phyloP scores from a whole-genome alignment of 2,888 invertebrate genomes.

The Agrilus biguttatus region DNA sequence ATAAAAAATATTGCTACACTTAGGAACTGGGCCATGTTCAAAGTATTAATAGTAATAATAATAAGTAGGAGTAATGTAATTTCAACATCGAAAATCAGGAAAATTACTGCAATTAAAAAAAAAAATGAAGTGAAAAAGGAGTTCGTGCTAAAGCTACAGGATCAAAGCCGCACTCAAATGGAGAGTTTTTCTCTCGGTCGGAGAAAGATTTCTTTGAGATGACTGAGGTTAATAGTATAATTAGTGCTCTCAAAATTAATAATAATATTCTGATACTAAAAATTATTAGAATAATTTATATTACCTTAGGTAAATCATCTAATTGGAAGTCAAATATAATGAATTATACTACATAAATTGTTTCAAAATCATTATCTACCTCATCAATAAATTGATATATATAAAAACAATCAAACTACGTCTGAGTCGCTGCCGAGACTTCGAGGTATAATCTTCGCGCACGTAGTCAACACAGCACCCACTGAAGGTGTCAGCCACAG shows the following conservation, averaged over 20 bases:
- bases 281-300: slow-evolving; percentile 42
- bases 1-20: slow-evolving; percentile 30
- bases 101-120: slow-evolving; percentile 52
- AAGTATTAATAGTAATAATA: slow-evolving; percentile 30
- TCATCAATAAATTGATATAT: slow-evolving; percentile 55
- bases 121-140: slow-evolving; percentile 48
- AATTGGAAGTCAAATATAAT: slow-evolving; percentile 61
- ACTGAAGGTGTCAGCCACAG: no score
- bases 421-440: no score
- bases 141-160: slow-evolving; percentile 32
- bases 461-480: no score
- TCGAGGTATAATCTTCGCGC: no score
- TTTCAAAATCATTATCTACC: slow-evolving; percentile 33
- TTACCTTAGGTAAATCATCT: slow-evolving; percentile 44
- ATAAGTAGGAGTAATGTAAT: slow-evolving; percentile 48
- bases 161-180: slow-evolving; percentile 53
- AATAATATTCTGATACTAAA: slow-evolving; percentile 23
- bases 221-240: slow-evolving; percentile 36
- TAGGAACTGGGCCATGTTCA: slow-evolving; percentile 20
- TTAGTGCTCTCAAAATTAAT: slow-evolving; percentile 31
- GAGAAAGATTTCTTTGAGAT: slow-evolving; percentile 42
- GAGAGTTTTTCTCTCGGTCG: slow-evolving; percentile 48
- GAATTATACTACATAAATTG: slow-evolving; percentile 52
- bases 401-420: slow-evolving; percentile 45
- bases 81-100: slow-evolving; percentile 62